Evolutionary conservation across 2,888 invertebrate genomes (phyloP), one percentile per base, ranked within the genome.

Genomic region (Netelia inedita): DNA sequence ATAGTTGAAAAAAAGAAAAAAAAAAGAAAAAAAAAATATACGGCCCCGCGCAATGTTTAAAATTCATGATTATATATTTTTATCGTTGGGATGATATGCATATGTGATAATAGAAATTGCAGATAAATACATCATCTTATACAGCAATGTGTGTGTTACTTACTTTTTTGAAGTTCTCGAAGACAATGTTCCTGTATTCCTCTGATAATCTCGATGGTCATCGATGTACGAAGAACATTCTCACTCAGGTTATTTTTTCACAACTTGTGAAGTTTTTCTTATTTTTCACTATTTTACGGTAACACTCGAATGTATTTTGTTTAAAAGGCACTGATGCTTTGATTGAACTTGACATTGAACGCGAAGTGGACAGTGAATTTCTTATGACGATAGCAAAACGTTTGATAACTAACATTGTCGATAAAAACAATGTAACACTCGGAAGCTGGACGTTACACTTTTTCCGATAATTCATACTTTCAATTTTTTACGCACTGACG

Each of bases 81-180:
- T 86, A 87, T 88, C 85, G 82, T 82, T 87, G 85, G 87, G 87
- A 88, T 88, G 89, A 82, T 86, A 57, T 68, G 71, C 82, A 86
- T 79, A 89, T 89, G 89, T 91, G 90, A 91, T 91, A 90, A 88
- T 87, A 89, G 87, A 89, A 86, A 85, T 79, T 88, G 85, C 88
- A 89, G 88, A 85, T 88, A 85, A 90, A 91, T 90, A 90, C 68
- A 81, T 46, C 68, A 81, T 81, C 80, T 81, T 84, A 59, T 74
- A 85, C 73, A 50, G 63, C 61, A 69, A 55, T n/a, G 59, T 21
- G 10, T 50, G n/a, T 46, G 10, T 55, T 35, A 10, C 46, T 19
- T 28, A 19, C 53, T 16, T 71, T 73, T 14, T 53, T 68, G n/a
- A 14, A 16, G 14, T 28, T 65, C 16, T 9, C 19, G 6, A 1